These are phyloP conservation scores for Branchinecta lindahli DNA, from an alignment of 1,140 invertebrate species.

Conservation along the genomic window DNA sequence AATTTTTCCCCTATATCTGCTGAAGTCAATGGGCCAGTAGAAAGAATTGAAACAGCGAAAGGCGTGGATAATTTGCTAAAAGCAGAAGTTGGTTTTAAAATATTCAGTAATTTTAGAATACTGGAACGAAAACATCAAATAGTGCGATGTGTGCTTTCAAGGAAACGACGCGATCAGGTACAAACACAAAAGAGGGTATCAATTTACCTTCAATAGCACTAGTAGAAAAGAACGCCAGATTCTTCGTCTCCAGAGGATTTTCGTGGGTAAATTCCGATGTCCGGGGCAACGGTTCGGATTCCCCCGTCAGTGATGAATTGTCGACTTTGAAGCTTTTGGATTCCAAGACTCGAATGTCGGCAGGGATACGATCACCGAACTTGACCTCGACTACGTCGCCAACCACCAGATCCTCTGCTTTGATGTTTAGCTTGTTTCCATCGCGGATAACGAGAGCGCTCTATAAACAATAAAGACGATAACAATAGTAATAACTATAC, in stretches of 20 bases:
- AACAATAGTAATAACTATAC: not conserved
- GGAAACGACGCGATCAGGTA: too few species aligned
- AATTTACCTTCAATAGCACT: slow-evolving; percentile 32
- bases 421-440: slow-evolving; percentile 41
- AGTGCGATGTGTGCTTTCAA: too few species aligned
- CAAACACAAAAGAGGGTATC: too few species aligned
- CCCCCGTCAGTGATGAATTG: slow-evolving; percentile 20
- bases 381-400: slow-evolving; percentile 38
- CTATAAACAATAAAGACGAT: not conserved
- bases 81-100: too few species aligned
- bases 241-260: slow-evolving; percentile 35
- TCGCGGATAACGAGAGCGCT: slow-evolving; percentile 42
- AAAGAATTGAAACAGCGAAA: too few species aligned
- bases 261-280: slow-evolving; percentile 29
- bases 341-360: slow-evolving; percentile 32
- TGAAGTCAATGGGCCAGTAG: too few species aligned
- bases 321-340: slow-evolving; percentile 22
- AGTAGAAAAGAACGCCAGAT: slow-evolving; percentile 36
- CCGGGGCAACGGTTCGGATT: slow-evolving; percentile 15
- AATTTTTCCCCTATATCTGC: too few species aligned
- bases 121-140: too few species aligned
- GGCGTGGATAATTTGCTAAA: too few species aligned
- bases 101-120: too few species aligned
- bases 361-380: slow-evolving; percentile 36
- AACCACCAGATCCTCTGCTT: slow-evolving; percentile 36